A percentile compares a stretch with the other conserved stretches of the same genome.
These are phyloP conservation scores for Candidula unifasciata DNA, from an alignment of 2,888 invertebrate genomes.

Conservation along the genomic window DNA sequence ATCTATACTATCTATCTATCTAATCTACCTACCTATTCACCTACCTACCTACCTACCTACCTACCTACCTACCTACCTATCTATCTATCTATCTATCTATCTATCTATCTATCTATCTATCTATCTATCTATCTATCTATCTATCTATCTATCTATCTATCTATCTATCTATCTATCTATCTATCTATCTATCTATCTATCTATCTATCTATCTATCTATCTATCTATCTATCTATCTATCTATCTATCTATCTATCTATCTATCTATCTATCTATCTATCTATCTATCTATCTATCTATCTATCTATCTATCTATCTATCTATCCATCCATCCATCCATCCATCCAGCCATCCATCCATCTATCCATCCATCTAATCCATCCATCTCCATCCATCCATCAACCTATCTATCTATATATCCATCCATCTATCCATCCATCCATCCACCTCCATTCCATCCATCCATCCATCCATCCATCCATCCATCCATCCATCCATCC, in stretches of 20 bases:
- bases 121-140: too few relatives aligned
- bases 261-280: not conserved
- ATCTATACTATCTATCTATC: too few relatives aligned
- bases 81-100: too few relatives aligned
- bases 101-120: too few relatives aligned
- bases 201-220: not conserved
- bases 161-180: too few relatives aligned
- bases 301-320: not conserved
- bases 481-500: not conserved
- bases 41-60: too few relatives aligned
- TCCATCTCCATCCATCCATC: not conserved
- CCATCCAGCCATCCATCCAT: not conserved
- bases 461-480: not conserved
- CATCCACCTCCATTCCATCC: constrained; percentile 14
- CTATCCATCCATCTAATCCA: not conserved
- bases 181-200: too few relatives aligned
- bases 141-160: too few relatives aligned
- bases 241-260: not conserved
- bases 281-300: not conserved
- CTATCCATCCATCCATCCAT: not conserved
- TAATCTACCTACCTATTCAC: too few relatives aligned
- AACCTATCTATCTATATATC: not conserved
- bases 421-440: constrained; percentile 15
- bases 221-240: not conserved
- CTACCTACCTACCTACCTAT: too few relatives aligned